Base-by-base conservation (phyloP, 2,888 invertebrate genomes). In the Leistus spinibarbis region DNA sequence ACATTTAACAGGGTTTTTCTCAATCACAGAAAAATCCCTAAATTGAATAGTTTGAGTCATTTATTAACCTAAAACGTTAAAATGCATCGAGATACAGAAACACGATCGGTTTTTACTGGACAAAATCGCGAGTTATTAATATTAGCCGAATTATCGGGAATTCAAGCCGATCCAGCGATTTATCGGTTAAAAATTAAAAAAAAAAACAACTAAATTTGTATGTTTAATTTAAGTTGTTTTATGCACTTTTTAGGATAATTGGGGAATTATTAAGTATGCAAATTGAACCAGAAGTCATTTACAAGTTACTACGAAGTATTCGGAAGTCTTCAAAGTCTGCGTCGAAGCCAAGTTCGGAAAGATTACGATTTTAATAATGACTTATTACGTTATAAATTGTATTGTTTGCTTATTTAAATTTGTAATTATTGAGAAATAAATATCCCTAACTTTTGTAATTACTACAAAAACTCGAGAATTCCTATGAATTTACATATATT, bases 261-360 rank as follows among this genome's bases (percentile, higher is more conserved):
- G 79, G 81, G 60, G 81, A 81, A 71, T 62, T 82, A 54, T 74
- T 82, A 19, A 81, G 80, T 69, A 80, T 81, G 80, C 78, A 80
- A 54, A 78, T 81, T 1, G 77, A 80, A 1, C 81, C 81, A 24
- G 79, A 80, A 73, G 79, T 79, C 63, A 78, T 81, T 71, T 80
- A 78, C 67, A 79, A 78, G 62, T 75, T 82, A 70, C 71, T 82
- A 24, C 80, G 80, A 73, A 65, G 76, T 54, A 79, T 82, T 53
- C 77, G 78, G 65, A 79, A 76, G 64, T 54, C 56, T 4, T 76
- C 79, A 13, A 75, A 75, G 54, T 17, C 23, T n/a, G 40, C 54
- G 19, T 54, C 54, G 19, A 75, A 69, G 56, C 63, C 53, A 27
- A 68, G 19, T 22, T 69, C 22, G 9, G 40, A 40, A 10, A 7